Evolutionary conservation across 2,888 invertebrate species (phyloP), one percentile per base, ranked within the genome.

Genomic region (Sturmia bella): DNA sequence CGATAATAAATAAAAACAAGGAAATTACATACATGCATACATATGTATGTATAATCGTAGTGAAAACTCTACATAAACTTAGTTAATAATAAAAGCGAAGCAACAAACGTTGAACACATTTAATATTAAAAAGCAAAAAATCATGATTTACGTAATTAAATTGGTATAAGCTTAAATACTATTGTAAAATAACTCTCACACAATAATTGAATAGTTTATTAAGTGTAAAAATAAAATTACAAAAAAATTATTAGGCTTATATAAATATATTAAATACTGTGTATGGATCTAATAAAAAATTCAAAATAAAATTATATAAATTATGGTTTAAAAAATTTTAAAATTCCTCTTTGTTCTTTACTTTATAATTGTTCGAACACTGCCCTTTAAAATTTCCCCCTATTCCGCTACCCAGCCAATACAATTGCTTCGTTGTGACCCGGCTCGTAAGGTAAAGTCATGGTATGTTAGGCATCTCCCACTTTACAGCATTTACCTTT

Each of bases 321-420:
- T 15, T 76, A 79, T 83, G 83, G 75, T 84, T 83, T 84, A 83
- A 81, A 57, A 83, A 83, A 80, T 81, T 80, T 76, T 57, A 74
- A 80, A 80, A 52, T 64, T 17, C 24, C 2, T n/a, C 5, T 7
- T 54, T 50, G 37, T 82, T 68, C 72, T 32, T 21, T 69, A 59
- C 24, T 50, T 32, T 12, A 21, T 4, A 2, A 4, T 5, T 5
- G 13, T 13, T 3, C 0, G 13, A 1, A 19, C 1, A 48, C 2
- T 1, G 11, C 12, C 21, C 12, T 45, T 13, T 45, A n/a, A 41
- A 41, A n/a, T 3, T 15, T n/a, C n/a, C n/a, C n/a, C n/a, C n/a
- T n/a, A n/a, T n/a, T n/a, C n/a, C n/a, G n/a, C n/a, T n/a, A n/a
- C n/a, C n/a, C n/a, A n/a, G n/a, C n/a, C n/a, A n/a, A n/a, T n/a